Evolutionary conservation across 1,140 invertebrate species (phyloP), one percentile per base, ranked within the genome.

Genomic region (Laodelphax striatellus): DNA sequence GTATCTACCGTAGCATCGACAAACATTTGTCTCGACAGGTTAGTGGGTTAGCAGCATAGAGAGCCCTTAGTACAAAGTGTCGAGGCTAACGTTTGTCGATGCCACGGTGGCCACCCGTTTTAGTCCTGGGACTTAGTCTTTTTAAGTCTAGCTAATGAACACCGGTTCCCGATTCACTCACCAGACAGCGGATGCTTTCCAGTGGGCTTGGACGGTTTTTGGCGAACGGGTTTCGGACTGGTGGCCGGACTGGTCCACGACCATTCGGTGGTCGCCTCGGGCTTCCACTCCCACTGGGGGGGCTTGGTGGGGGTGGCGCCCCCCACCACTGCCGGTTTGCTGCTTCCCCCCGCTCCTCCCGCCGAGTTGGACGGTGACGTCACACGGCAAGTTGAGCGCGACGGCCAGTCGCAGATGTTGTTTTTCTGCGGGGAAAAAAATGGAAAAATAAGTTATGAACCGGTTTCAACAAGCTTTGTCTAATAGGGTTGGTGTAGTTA

Each of bases 401-500:
- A 69, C 1, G 88, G 88, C 88, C 88, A 92, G 64, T 92, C 88
- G 65, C 89, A 92, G 52, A 83, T 82, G 64, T 77, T 77, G 60
- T 75, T 74, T 52, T 72, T 69, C 68, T 77, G 56, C 21, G 64
- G 57, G 41, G n/a, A 61, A 57, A 58, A 60, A 38, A 63, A 14
- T 43, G 44, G 21, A 38, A 38, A 38, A 13, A 8, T 28, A 28
- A n/a, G n/a, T 28, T 28, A 28, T 4, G 24, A 6, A 28, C 24
- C 24, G 6, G 24, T 6, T 38, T 38, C 1, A 38, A 8, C 34
- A 38, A 38, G 10, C 10, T 38, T 31, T n/a, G n/a, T n/a, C n/a
- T n/a, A n/a, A n/a, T n/a, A n/a, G n/a, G n/a, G n/a, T n/a, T n/a
- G n/a, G n/a, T n/a, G n/a, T n/a, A n/a, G n/a, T n/a, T n/a, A n/a